These are phyloP conservation scores for Pterostichus madidus DNA, from an alignment of 2,888 invertebrate species.

Conservation along the genomic window DNA sequence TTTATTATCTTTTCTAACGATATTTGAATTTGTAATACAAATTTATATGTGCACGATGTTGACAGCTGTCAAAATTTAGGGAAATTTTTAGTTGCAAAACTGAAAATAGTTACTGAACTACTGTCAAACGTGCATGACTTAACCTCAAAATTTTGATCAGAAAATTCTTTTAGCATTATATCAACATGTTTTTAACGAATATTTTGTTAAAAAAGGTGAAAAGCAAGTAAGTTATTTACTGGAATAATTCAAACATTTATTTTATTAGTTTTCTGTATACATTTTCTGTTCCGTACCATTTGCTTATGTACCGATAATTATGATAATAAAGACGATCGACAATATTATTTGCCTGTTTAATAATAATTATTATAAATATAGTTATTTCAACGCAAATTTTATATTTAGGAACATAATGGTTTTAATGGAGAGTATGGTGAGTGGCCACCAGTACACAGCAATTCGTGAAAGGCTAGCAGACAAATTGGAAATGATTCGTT, in stretches of 20 bases:
- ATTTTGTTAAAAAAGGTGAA: conserved; percentile 85
- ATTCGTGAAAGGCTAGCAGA: conserved; percentile 87
- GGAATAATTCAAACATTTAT: background rate
- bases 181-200: conserved; percentile 84
- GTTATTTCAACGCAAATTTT: conserved; percentile 21
- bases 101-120: background rate
- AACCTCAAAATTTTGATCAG: conserved; percentile 21
- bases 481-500: conserved; percentile 86
- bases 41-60: background rate
- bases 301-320: no score
- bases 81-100: conserved; percentile 6
- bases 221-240: conserved; percentile 83
- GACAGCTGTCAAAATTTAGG: conserved; percentile 28
- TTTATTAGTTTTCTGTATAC: background rate
- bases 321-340: no score
- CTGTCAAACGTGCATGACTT: conserved; percentile 13
- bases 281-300: no score
- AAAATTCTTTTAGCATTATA: background rate
- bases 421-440: conserved; percentile 87
- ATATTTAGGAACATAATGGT: conserved; percentile 85
- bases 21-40: background rate
- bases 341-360: background rate
- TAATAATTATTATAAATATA: background rate
- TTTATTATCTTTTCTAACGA: background rate
- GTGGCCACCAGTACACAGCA: conserved; percentile 84